These are phyloP conservation scores for Merodon equestris DNA, from an alignment of 2,888 invertebrate species.

Conservation along the genomic window DNA sequence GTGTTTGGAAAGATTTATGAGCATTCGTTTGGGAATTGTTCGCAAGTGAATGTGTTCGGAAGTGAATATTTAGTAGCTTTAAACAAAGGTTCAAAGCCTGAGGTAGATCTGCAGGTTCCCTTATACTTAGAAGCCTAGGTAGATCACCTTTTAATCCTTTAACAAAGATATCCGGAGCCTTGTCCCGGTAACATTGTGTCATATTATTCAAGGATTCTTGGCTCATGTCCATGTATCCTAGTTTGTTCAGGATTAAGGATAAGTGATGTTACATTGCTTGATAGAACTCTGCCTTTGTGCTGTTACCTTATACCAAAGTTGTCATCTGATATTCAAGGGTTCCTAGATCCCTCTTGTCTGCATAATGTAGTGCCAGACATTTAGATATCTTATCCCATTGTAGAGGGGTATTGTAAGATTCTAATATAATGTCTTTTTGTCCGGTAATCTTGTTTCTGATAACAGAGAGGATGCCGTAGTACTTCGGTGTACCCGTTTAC, in stretches of 20 bases:
- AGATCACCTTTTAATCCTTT: conserved; percentile 19
- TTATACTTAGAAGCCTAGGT: conserved; percentile 20
- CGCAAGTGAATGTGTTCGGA: conserved; percentile 18
- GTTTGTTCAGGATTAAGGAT: conserved; percentile 26
- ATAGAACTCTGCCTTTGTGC: conserved; percentile 18
- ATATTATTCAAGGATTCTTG: conserved; percentile 28
- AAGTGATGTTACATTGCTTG: conserved; percentile 30
- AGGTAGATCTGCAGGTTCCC: conserved; percentile 25
- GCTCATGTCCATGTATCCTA: conserved; percentile 17
- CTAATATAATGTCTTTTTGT: not conserved
- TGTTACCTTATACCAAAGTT: conserved; percentile 17
- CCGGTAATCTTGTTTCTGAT: conserved; percentile 7
- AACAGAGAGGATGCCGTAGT: conserved; percentile 6
- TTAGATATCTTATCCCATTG: conserved; percentile 2
- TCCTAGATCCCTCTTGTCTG: conserved; percentile 10
- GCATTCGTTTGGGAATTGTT: conserved; percentile 4
- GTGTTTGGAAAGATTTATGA: not conserved
- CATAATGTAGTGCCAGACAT: conserved; percentile 9
- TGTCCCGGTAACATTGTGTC: conserved; percentile 24
- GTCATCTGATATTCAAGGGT: too few species aligned
- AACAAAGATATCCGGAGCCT: conserved; percentile 20
- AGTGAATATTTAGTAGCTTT: conserved; percentile 25
- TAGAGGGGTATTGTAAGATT: not conserved
- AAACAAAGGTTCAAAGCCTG: conserved; percentile 12
- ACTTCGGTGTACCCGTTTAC: conserved; percentile 16